Evolutionary conservation across 1,140 invertebrate genomes (phyloP).

Genomic region (Cylas formicarius): DNA sequence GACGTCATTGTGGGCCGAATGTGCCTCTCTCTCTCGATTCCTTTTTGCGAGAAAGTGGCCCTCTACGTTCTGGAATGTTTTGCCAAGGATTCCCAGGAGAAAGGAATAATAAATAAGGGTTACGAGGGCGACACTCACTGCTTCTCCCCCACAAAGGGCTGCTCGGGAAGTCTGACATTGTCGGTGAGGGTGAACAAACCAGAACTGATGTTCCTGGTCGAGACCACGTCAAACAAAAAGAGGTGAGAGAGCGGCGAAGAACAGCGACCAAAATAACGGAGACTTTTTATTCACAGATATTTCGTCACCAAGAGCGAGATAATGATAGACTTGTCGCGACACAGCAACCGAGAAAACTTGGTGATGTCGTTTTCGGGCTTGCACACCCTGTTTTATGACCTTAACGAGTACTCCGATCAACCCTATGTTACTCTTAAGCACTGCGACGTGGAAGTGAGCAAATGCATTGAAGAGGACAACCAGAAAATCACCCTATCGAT

Average conservation of each 20-base stretch:
- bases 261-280: too few relatives aligned
- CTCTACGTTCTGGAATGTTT: conserved; percentile 61
- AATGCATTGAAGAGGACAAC: conserved; percentile 55
- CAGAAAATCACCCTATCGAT: conserved; percentile 53
- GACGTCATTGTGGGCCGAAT: conserved; percentile 67
- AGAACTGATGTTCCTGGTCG: conserved; percentile 70
- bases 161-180: conserved; percentile 52
- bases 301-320: conserved; percentile 68
- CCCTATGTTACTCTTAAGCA: conserved; percentile 56
- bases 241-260: too few relatives aligned
- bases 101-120: conserved; percentile 60
- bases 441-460: conserved; percentile 65
- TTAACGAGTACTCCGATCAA: conserved; percentile 43
- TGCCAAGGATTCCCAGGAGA: conserved; percentile 48
- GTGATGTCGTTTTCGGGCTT: conserved; percentile 59
- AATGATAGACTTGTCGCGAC: conserved; percentile 63
- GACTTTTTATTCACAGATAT: too few relatives aligned
- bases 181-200: conserved; percentile 67
- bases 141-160: conserved; percentile 32
- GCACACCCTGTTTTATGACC: conserved; percentile 54
- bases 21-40: conserved; percentile 63
- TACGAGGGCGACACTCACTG: conserved; percentile 45
- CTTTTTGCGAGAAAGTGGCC: conserved; percentile 57
- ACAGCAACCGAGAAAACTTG: conserved; percentile 57
- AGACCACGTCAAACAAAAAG: conserved; percentile 58